Percentiles rank a stretch among this genome's conserved stretches.
Evolutionary conservation across 2,888 invertebrate species (phyloP).

Genomic region (Troilus luridus): DNA sequence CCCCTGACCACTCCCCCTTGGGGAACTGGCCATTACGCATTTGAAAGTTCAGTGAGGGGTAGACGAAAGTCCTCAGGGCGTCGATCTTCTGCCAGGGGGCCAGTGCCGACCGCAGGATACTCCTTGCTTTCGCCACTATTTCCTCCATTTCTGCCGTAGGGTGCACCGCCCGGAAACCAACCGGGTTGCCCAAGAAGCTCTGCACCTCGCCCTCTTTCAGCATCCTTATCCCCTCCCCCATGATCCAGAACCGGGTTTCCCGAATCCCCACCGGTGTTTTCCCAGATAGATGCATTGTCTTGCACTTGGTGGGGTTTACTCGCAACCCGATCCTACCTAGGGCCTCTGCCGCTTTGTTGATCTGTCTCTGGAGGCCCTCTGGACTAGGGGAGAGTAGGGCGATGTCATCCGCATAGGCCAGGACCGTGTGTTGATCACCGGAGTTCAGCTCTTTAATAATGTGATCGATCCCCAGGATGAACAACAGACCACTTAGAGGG

Average conservation of each 20-base stretch:
- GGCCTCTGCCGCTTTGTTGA: not conserved
- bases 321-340: not conserved
- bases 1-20: no score
- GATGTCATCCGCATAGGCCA: constrained; percentile 58
- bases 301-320: constrained; percentile 29
- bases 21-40: not conserved
- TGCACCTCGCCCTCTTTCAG: not conserved
- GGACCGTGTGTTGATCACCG: not conserved
- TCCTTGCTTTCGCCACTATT: not conserved
- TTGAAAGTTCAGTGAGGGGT: constrained; percentile 50
- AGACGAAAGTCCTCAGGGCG: constrained; percentile 46
- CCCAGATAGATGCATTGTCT: not conserved
- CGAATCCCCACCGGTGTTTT: not conserved
- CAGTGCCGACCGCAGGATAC: not conserved
- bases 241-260: not conserved
- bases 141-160: not conserved
- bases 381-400: not conserved
- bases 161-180: constrained; percentile 35
- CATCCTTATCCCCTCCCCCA: not conserved
- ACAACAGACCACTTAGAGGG: constrained; percentile 56
- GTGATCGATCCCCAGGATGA: constrained; percentile 51
- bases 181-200: constrained; percentile 47
- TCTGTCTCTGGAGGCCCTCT: not conserved
- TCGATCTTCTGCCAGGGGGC: constrained; percentile 57
- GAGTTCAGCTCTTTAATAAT: not conserved